phyloP scores from a whole-genome alignment of 2,113 vertebrate species.

The Boleophthalmus pectinirostris region DNA sequence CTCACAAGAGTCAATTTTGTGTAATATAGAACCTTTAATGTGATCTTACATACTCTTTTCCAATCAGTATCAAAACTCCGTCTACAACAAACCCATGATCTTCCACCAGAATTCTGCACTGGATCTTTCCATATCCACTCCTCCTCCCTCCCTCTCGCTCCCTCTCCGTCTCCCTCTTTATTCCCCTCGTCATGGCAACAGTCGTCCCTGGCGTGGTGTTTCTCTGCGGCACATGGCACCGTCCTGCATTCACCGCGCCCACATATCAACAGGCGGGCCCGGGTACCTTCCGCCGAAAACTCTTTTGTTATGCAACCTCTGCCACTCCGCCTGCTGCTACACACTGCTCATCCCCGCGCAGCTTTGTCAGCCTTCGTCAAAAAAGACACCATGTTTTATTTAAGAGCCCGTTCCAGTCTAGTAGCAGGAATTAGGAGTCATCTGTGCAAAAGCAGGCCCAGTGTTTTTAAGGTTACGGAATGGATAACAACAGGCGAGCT shows the following conservation, averaged over 20 bases:
- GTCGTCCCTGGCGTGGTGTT: constrained; percentile 64
- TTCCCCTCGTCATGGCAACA: constrained; percentile 74
- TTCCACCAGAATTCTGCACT: neutral
- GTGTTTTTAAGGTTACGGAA: constrained; percentile 8
- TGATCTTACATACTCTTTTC: too few relatives aligned
- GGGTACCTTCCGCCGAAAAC: constrained; percentile 64
- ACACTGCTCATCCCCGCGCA: constrained; percentile 37
- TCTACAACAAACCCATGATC: neutral
- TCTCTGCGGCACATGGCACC: constrained; percentile 63
- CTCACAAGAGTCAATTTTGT: too few relatives aligned
- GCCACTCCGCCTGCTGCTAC: constrained; percentile 64
- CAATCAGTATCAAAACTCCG: neutral
- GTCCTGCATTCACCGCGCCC: constrained; percentile 72
- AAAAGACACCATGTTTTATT: constrained; percentile 32
- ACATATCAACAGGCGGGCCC: constrained; percentile 74
- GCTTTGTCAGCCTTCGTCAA: constrained; percentile 39
- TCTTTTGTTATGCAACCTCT: constrained; percentile 75
- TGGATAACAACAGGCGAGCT: neutral
- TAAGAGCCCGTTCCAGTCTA: constrained; percentile 24
- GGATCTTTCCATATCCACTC: neutral
- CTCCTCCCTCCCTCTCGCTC: constrained; percentile 49
- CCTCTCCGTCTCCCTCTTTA: constrained; percentile 45
- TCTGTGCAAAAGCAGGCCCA: constrained; percentile 12
- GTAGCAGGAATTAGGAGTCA: constrained; percentile 18
- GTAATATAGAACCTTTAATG: too few relatives aligned